A percentile compares a stretch with the other conserved stretches of the same genome.
These are phyloP conservation scores for Amniataba percoides DNA, from an alignment of 2,797 vertebrate genomes.

Conservation along the genomic window DNA sequence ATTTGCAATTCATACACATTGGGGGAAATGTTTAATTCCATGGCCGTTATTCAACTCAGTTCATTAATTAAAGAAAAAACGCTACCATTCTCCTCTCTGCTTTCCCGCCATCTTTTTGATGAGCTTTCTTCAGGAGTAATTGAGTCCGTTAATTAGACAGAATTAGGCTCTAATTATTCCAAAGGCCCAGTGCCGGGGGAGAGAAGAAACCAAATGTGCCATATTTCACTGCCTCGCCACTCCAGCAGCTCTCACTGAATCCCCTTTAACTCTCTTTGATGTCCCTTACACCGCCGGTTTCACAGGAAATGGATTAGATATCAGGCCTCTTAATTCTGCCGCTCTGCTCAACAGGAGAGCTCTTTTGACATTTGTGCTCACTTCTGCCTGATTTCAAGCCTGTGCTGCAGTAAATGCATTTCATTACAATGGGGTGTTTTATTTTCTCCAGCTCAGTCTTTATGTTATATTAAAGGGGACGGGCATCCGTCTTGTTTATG, in stretches of 20 bases:
- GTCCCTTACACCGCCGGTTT: constrained; percentile 80
- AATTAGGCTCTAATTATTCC: constrained; percentile 89
- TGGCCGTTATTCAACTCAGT: constrained; percentile 87
- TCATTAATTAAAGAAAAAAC: constrained; percentile 88
- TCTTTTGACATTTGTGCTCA: constrained; percentile 81
- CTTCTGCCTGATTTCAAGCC: constrained; percentile 81
- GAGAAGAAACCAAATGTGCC: constrained; percentile 79
- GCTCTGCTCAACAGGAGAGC: constrained; percentile 81
- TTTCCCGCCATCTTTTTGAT: constrained; percentile 87
- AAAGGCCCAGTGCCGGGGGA: constrained; percentile 84
- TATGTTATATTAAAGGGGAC: constrained; percentile 85
- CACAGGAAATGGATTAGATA: constrained; percentile 85
- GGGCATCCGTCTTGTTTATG: constrained; percentile 86
- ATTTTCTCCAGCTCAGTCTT: constrained; percentile 81
- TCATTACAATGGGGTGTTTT: constrained; percentile 86
- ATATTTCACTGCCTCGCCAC: constrained; percentile 82
- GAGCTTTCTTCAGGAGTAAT: constrained; percentile 89
- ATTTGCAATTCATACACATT: constrained; percentile 88
- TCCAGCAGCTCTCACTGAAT: constrained; percentile 74
- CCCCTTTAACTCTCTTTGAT: constrained; percentile 85
- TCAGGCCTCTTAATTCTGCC: constrained; percentile 79
- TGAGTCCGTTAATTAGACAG: constrained; percentile 90
- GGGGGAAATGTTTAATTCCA: constrained; percentile 86
- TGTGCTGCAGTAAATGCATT: constrained; percentile 82
- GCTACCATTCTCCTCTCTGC: constrained; percentile 80